Evolutionary conservation across 1,140 invertebrate genomes (phyloP).

Genomic region (Penaeus japonicus): DNA sequence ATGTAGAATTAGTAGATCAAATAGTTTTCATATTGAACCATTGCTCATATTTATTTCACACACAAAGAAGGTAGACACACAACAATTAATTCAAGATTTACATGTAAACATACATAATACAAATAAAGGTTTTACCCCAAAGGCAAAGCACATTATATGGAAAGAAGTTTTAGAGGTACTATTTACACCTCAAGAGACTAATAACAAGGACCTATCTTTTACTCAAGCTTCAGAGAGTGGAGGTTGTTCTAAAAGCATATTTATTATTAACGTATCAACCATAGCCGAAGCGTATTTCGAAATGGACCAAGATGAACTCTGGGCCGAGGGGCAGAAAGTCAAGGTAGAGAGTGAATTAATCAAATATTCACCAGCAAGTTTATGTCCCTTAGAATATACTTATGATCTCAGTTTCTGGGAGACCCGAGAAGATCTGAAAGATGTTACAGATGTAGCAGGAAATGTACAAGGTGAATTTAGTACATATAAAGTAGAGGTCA

Average conservation of each 20-base stretch:
- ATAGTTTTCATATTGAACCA: too few species aligned
- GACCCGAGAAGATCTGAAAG: not conserved
- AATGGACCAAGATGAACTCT: constrained; percentile 35
- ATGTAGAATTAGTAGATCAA: too few species aligned
- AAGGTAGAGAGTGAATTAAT: not conserved
- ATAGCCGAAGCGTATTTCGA: constrained; percentile 2
- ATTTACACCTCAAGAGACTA: not conserved
- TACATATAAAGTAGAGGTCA: not conserved
- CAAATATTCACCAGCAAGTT: constrained; percentile 19
- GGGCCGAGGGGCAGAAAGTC: constrained; percentile 11
- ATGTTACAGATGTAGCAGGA: not conserved
- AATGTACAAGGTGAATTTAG: not conserved
- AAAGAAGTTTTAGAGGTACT: not conserved
- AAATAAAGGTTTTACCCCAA: too few species aligned
- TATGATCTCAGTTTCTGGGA: constrained; percentile 59
- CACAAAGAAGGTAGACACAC: too few species aligned
- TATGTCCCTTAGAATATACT: constrained; percentile 45
- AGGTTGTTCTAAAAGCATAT: not conserved
- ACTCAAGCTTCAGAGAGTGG: not conserved
- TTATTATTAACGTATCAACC: not conserved
- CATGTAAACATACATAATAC: too few species aligned
- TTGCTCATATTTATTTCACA: too few species aligned
- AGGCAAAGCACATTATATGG: not conserved
- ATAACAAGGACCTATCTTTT: not conserved
- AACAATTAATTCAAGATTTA: too few species aligned